Percentiles rank a stretch among this genome's conserved stretches.
Evolutionary conservation across 2,888 invertebrate genomes (phyloP).

Genomic region (Gymnocheta viridis): DNA sequence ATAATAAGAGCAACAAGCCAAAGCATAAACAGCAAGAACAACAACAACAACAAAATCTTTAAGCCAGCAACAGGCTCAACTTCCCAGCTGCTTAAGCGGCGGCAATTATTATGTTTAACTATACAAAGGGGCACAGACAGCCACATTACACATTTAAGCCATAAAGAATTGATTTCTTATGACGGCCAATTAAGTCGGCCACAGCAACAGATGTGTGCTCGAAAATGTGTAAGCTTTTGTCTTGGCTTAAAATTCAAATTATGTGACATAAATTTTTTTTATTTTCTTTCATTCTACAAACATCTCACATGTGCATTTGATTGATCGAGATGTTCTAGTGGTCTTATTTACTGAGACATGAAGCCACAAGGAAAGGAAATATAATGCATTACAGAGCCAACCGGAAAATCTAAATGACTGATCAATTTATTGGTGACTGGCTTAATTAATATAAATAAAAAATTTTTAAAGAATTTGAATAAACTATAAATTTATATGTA

Average conservation of each 20-base stretch:
- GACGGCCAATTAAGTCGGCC: slow-evolving; percentile 63
- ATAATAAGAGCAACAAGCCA: slow-evolving; percentile 44
- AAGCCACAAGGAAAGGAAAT: not conserved
- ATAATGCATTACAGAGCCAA: not conserved
- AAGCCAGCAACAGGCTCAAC: slow-evolving; percentile 52
- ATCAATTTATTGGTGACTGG: slow-evolving; percentile 44
- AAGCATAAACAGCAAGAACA: slow-evolving; percentile 34
- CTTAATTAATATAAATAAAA: not conserved
- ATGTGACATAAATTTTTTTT: not conserved
- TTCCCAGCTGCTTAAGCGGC: slow-evolving; percentile 40
- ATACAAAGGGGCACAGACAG: slow-evolving; percentile 76
- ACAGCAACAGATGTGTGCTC: slow-evolving; percentile 34
- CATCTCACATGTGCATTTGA: slow-evolving; percentile 44
- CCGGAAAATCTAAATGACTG: slow-evolving; percentile 23
- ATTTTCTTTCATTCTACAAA: not conserved
- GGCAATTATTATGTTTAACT: slow-evolving; percentile 79
- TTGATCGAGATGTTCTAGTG: slow-evolving; percentile 48
- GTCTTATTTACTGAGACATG: not conserved
- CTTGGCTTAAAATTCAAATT: slow-evolving; percentile 32
- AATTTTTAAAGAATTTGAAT: not conserved
- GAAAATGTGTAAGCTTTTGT: not conserved
- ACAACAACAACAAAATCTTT: slow-evolving; percentile 18
- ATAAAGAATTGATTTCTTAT: slow-evolving; percentile 69
- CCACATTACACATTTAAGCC: slow-evolving; percentile 74
- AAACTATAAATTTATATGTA: too few species aligned